Evolutionary conservation across 2,113 vertebrate genomes (phyloP).

Genomic region (Gallinago undulata): DNA sequence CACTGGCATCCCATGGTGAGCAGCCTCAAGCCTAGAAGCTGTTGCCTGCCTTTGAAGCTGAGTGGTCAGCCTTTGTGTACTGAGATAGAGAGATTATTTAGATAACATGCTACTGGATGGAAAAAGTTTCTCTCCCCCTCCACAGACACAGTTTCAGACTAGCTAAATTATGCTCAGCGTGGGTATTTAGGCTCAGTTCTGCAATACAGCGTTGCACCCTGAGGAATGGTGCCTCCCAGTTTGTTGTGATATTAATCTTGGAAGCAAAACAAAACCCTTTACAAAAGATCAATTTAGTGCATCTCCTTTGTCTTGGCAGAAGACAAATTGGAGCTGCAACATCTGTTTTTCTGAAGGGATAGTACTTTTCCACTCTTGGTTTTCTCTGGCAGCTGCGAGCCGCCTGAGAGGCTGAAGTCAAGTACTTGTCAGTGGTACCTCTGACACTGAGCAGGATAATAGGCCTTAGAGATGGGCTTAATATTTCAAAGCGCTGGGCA

Average conservation of each 20-base stretch:
- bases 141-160: background rate
- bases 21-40: background rate
- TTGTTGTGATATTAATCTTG: constrained; percentile 66
- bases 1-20: background rate
- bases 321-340: constrained; percentile 53
- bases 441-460: constrained; percentile 49
- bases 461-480: constrained; percentile 17
- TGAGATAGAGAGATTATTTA: background rate
- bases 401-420: constrained; percentile 29
- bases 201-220: constrained; percentile 7
- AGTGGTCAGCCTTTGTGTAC: background rate
- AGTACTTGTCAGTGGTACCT: constrained; percentile 48
- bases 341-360: constrained; percentile 56
- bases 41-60: background rate
- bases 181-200: constrained; percentile 22
- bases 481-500: constrained; percentile 32
- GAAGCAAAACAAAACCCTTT: constrained; percentile 52
- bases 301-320: constrained; percentile 66
- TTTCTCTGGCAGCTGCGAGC: background rate
- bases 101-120: background rate
- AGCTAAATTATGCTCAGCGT: constrained; percentile 33
- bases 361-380: constrained; percentile 62
- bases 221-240: constrained; percentile 45
- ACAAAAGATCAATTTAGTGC: constrained; percentile 61
- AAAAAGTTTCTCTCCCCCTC: background rate